A percentile compares a stretch with the other conserved stretches of the same genome.
Conservation (phyloP, 1,140 invertebrate species). For the Drosophila hydei region DNA sequence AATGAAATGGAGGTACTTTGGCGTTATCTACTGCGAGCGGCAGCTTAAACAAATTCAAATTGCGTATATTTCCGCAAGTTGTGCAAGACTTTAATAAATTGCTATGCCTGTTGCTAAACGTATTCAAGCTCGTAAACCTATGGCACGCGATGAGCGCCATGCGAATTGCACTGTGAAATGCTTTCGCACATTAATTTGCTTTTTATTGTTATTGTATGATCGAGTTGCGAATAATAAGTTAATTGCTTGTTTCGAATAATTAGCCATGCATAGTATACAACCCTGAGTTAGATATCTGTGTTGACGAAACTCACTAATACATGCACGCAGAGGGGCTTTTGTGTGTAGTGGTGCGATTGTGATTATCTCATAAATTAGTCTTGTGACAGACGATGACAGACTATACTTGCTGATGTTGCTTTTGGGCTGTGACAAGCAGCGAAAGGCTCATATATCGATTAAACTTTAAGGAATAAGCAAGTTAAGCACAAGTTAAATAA, state of each 20-base stretch:
- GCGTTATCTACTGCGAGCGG: neutral
- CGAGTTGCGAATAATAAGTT: constrained; percentile 66
- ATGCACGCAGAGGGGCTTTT: constrained; percentile 10
- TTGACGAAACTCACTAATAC: constrained; percentile 39
- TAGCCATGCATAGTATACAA: constrained; percentile 38
- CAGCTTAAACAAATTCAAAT: constrained; percentile 1
- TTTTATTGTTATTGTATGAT: constrained; percentile 38
- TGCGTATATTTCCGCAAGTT: neutral
- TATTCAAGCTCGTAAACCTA: neutral
- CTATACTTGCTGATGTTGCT: constrained; percentile 33
- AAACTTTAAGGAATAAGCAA: constrained; percentile 60
- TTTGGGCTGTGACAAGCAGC: constrained; percentile 42
- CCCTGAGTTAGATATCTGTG: constrained; percentile 58
- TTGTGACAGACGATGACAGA: constrained; percentile 78
- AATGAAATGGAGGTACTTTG: neutral
- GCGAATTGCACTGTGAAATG: constrained; percentile 24
- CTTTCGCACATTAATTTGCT: constrained; percentile 44
- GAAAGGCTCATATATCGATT: constrained; percentile 60
- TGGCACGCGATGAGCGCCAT: constrained; percentile 45
- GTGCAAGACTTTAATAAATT: constrained; percentile 6
- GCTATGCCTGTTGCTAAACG: constrained; percentile 2
- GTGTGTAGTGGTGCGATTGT: constrained; percentile 33
- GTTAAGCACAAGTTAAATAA: constrained; percentile 41
- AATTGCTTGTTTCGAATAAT: constrained; percentile 75
- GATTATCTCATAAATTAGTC: constrained; percentile 82